Base-by-base conservation (phyloP, 2,888 invertebrate genomes). In the Petrolisthes cinctipes region DNA sequence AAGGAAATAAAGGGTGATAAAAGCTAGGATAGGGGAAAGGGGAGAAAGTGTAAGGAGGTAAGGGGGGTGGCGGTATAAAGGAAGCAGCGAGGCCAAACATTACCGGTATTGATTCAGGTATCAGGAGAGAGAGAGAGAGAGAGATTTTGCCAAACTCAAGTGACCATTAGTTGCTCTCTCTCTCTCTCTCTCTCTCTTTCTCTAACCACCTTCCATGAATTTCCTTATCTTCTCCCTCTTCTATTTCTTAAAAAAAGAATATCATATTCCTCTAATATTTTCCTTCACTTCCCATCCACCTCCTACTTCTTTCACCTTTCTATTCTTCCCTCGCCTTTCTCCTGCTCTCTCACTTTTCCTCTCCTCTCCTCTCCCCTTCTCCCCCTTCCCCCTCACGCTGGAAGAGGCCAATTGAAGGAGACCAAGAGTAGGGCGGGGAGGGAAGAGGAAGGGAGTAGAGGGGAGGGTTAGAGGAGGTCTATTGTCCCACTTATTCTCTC, bases 71-170 rank as follows among this genome's bases (percentile, higher is more conserved):
- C 53, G 37, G 75, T n/a, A 17, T 20, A 37, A 56, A 17, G 37
- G 75, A 75, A 56, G 57, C 6, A 54, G 83, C n/a, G 73, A 75
- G 83, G 54, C 14, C 17, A 82, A 53, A 68, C 51, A 68, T 68
- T 37, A 81, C 7, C 9, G 17, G 53, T n/a, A 51, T 7, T 14
- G 61, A 76, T 6, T 23, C 9, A 76, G 37, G 20, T 4, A 76
- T 20, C 20, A 53, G 53, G 84, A 56, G 76, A 75, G 84, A 73
- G 83, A 83, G 83, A 83, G 83, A 73, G 83, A 83, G 83, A 83
- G 83, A 73, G 54, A 73, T n/a, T 17, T n/a, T n/a, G 0, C 61
- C 57, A 51, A 56, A 4, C 53, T 75, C 76, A n/a, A 11, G n/a
- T 9, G n/a, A n/a, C 56, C 78, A 51, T 51, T 37, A 6, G 61